Percentiles rank a stretch among this genome's conserved stretches.
These are phyloP conservation scores for Hemibagrus guttatus DNA, from an alignment of 2,797 vertebrate species.

Conservation along the genomic window DNA sequence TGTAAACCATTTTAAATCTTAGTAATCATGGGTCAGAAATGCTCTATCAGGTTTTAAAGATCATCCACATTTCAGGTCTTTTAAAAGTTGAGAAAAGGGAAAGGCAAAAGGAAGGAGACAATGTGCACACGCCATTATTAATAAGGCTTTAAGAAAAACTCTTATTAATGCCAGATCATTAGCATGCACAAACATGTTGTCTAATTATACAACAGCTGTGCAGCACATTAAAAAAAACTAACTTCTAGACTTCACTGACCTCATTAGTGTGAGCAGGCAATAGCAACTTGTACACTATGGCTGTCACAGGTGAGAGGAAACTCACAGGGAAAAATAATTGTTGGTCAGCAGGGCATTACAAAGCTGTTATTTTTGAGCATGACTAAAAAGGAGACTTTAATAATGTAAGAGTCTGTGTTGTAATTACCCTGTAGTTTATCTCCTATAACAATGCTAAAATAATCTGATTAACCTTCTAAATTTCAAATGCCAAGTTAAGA, in stretches of 20 bases:
- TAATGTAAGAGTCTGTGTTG: background rate
- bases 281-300: slow-evolving; percentile 60
- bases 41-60: background rate
- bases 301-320: slow-evolving; percentile 60
- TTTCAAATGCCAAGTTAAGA: background rate
- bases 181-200: slow-evolving; percentile 70
- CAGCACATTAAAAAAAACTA: slow-evolving; percentile 42
- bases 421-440: background rate
- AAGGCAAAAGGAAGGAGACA: slow-evolving; percentile 14
- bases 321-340: slow-evolving; percentile 1
- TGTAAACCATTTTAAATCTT: background rate
- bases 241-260: slow-evolving; percentile 68
- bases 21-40: background rate
- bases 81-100: background rate
- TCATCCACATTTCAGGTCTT: background rate
- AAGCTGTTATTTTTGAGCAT: background rate
- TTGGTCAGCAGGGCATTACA: slow-evolving; percentile 3
- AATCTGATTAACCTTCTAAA: background rate
- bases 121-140: slow-evolving; percentile 61
- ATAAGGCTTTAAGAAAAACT: slow-evolving; percentile 56
- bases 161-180: slow-evolving; percentile 72
- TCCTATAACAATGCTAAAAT: background rate
- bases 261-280: slow-evolving; percentile 77
- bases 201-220: slow-evolving; percentile 74
- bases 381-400: slow-evolving; percentile 1